Conservation (phyloP, 2,113 vertebrate genomes). For the Rhegmatorhina hoffmannsi region DNA sequence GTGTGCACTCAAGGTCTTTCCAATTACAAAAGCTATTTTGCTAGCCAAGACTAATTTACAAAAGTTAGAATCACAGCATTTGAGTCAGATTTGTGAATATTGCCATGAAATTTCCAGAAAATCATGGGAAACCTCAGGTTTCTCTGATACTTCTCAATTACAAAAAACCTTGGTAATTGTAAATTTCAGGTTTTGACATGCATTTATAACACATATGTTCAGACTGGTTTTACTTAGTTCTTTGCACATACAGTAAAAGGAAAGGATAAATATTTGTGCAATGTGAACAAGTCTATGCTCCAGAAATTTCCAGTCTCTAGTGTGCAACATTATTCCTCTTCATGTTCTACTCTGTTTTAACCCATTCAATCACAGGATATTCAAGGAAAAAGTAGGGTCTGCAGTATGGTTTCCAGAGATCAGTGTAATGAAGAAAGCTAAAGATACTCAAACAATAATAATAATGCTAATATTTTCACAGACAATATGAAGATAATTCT, state of each 20-base stretch:
- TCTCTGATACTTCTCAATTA: background rate
- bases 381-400: background rate
- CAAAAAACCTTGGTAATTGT: conserved; percentile 7
- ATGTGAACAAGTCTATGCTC: background rate
- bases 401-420: background rate
- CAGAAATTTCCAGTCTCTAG: background rate
- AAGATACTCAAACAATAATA: background rate
- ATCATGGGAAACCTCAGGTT: background rate
- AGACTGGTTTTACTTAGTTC: background rate
- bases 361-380: background rate
- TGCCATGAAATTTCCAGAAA: conserved; percentile 50
- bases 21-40: conserved; percentile 20
- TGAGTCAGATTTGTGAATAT: conserved; percentile 31
- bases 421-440: background rate
- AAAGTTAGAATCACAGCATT: conserved; percentile 47
- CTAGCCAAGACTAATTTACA: conserved; percentile 43
- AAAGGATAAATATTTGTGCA: background rate
- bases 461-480: background rate
- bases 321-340: background rate
- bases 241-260: background rate
- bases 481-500: background rate
- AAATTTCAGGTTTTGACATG: conserved; percentile 11
- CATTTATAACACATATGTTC: background rate
- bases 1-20: background rate
- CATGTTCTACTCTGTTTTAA: background rate